Evolutionary conservation across 2,113 vertebrate genomes (phyloP).

Genomic region (Marmota monax): DNA sequence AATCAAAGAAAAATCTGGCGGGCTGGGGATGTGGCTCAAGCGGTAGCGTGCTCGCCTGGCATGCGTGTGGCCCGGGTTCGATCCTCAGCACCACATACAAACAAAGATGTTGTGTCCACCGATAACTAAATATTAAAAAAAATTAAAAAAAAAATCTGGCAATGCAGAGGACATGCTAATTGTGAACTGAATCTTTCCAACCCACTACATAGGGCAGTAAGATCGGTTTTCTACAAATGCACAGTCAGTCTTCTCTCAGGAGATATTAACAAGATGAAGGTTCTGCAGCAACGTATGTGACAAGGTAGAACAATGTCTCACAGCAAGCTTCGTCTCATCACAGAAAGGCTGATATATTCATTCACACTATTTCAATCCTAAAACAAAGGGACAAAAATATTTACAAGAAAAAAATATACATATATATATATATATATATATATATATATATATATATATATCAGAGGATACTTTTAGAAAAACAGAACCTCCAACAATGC

Average conservation of each 20-base stretch:
- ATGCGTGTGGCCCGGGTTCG: no score
- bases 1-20: not conserved
- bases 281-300: not conserved
- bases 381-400: not conserved
- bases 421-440: not conserved
- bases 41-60: no score
- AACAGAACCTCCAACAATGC: slow-evolving; percentile 12
- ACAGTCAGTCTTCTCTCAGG: not conserved
- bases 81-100: no score
- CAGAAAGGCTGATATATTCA: not conserved
- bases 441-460: not conserved
- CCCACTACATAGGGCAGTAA: not conserved
- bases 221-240: not conserved
- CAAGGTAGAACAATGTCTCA: not conserved
- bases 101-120: no score
- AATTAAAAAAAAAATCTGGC: not conserved
- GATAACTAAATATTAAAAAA: no score
- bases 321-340: not conserved
- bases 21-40: no score
- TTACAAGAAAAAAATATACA: not conserved
- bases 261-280: not conserved
- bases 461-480: not conserved
- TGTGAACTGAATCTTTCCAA: slow-evolving; percentile 14
- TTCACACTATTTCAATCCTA: not conserved
- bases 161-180: not conserved